These are phyloP conservation scores for Suncus etruscus DNA, from an alignment of 2,113 vertebrate genomes.

Conservation along the genomic window DNA sequence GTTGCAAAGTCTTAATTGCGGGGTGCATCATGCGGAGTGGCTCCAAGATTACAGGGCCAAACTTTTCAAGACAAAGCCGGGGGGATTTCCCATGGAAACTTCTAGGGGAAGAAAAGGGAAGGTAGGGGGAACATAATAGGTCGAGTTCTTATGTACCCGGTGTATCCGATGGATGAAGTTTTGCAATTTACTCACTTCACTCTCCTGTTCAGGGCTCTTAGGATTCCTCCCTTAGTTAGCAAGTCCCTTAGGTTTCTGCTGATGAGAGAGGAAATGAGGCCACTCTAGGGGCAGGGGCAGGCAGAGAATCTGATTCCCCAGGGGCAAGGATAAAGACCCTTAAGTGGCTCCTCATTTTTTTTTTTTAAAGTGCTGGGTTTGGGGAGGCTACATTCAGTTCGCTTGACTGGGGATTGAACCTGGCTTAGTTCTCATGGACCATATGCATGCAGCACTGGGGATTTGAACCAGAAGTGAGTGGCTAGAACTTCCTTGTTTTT, in stretches of 20 bases:
- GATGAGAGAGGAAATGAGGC: background rate
- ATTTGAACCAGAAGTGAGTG: too few species aligned
- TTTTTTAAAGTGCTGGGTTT: too few species aligned
- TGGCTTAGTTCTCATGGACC: too few species aligned
- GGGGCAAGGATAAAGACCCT: background rate
- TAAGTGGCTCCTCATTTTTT: too few species aligned
- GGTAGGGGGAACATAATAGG: background rate
- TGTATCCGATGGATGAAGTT: background rate
- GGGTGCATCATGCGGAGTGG: conserved; percentile 52
- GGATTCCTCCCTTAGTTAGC: background rate
- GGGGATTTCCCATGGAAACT: conserved; percentile 73
- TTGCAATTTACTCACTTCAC: background rate
- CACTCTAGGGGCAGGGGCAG: background rate
- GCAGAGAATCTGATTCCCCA: background rate
- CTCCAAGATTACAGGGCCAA: conserved; percentile 71
- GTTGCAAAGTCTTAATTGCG: conserved; percentile 75
- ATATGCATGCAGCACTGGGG: too few species aligned
- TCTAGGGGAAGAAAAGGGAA: conserved; percentile 30
- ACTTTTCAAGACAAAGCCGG: conserved; percentile 46
- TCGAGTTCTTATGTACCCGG: background rate
- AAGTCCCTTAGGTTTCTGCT: background rate
- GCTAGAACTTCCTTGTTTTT: too few species aligned
- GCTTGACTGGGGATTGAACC: too few species aligned
- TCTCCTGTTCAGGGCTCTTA: background rate
- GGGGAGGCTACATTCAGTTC: too few species aligned